Evolutionary conservation across 2,113 vertebrate genomes (phyloP).

Genomic region (Catharus minimus): DNA sequence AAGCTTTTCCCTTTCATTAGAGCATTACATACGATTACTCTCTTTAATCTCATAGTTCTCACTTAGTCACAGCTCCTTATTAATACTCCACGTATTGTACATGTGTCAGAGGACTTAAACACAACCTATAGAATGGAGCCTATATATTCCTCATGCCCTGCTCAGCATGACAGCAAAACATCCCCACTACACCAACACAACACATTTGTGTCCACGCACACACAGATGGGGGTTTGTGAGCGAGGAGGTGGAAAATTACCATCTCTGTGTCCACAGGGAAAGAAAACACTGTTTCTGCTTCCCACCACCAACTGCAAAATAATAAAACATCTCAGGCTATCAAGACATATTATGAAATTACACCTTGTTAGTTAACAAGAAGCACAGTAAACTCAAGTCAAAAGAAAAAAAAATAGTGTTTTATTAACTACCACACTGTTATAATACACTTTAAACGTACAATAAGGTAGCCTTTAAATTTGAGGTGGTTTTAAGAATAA

Average conservation of each 20-base stretch:
- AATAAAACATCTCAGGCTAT: neutral
- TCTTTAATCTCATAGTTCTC: neutral
- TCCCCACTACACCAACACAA: neutral
- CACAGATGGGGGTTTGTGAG: fast-evolving
- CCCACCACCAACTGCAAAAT: neutral
- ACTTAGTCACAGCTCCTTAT: neutral
- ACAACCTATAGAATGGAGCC: neutral
- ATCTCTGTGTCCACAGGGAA: neutral
- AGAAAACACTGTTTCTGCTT: neutral
- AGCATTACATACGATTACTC: neutral
- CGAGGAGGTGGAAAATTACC: fast-evolving
- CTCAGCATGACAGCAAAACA: neutral
- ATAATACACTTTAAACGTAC: conserved; percentile 87
- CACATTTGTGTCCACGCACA: fast-evolving
- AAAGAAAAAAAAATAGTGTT: conserved; percentile 90
- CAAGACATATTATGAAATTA: neutral
- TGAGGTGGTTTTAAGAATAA: conserved; percentile 82
- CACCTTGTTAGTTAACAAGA: conserved; percentile 42
- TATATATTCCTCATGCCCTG: neutral
- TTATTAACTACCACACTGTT: conserved; percentile 87
- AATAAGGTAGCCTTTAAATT: conserved; percentile 85
- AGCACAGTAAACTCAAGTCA: conserved; percentile 76
- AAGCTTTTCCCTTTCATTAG: neutral
- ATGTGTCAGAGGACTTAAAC: neutral
- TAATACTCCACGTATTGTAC: neutral